Evolutionary conservation across 2,888 invertebrate genomes (phyloP), one percentile per base, ranked within the genome.

Genomic region (Tetramorium bicarinatum): DNA sequence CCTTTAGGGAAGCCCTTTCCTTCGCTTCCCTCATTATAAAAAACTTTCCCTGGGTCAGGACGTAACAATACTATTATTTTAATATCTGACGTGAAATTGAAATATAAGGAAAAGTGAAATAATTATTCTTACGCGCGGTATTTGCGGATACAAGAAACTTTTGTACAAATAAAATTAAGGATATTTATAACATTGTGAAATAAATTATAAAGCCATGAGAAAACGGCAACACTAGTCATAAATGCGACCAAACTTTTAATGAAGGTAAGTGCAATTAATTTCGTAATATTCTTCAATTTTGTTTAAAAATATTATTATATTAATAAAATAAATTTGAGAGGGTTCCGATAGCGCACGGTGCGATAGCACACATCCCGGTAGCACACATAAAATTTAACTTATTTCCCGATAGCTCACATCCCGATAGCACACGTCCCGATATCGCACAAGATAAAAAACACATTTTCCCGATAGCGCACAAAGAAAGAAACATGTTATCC

Each of bases 91-190:
- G 81, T 59, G 34, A 52, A 52, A 52, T 29, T 72, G 3, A 34
- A 49, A 77, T 83, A 62, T 34, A 61, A 62, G 34, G 59, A 75
- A 44, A 59, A 76, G 75, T 86, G 77, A 76, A 79, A 38, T n/a
- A 74, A 25, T 66, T 69, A 54, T 75, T 76, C 7, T 54, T 72
- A 15, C 13, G 81, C 38, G 21, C 2, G 6, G 11, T 21, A 25
- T 81, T 79, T 52, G 29, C 29, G 66, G 4, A 15, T 44, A 44
- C 9, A 49, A 49, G n/a, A 34, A 71, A 61, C 71, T 75, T 81
- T 80, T 62, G 15, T 44, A 18, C 3, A 21, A 11, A 3, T 44
- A 54, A 3, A 66, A 3, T 64, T 47, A 52, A 34, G n/a, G 13
- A 64, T 13, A 9, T 62, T 66, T 67, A 52, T 21, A 54, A 47